These are phyloP conservation scores for Chiloscyllium punctatum DNA, from an alignment of 2,797 vertebrate genomes.

Conservation along the genomic window DNA sequence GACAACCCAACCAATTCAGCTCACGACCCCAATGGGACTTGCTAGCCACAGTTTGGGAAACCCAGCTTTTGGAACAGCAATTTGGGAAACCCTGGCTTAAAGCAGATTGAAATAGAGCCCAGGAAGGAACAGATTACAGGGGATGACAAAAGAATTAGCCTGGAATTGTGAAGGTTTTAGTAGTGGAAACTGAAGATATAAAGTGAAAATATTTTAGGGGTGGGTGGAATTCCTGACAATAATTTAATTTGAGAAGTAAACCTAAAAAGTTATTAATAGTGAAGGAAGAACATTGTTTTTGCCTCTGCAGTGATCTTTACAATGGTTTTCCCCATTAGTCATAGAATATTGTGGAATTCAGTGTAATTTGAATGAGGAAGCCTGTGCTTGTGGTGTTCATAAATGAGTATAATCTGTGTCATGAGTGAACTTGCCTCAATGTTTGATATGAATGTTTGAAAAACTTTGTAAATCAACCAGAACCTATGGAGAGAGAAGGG, in stretches of 20 bases:
- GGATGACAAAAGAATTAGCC: background rate
- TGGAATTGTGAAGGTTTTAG: background rate
- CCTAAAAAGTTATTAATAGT: background rate
- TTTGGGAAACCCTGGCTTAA: background rate
- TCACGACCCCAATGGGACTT: too few species aligned
- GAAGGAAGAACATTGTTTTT: background rate
- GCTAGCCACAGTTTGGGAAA: too few species aligned
- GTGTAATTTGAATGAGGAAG: background rate
- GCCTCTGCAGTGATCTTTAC: background rate
- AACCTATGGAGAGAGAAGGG: background rate
- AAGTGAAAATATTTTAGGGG: background rate
- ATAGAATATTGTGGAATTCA: background rate
- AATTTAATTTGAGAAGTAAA: background rate
- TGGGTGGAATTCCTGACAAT: too few species aligned
- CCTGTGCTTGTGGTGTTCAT: background rate
- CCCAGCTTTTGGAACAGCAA: too few species aligned
- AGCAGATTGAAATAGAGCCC: background rate
- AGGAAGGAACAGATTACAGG: background rate
- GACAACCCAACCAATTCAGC: too few species aligned
- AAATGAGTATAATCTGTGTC: background rate
- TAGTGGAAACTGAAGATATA: background rate
- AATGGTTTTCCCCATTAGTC: background rate
- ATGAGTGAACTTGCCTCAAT: background rate
- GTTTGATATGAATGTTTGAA: background rate
- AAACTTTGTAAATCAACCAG: background rate